These are phyloP conservation scores for Griposia aprilina DNA, from an alignment of 2,888 invertebrate genomes.

Conservation along the genomic window DNA sequence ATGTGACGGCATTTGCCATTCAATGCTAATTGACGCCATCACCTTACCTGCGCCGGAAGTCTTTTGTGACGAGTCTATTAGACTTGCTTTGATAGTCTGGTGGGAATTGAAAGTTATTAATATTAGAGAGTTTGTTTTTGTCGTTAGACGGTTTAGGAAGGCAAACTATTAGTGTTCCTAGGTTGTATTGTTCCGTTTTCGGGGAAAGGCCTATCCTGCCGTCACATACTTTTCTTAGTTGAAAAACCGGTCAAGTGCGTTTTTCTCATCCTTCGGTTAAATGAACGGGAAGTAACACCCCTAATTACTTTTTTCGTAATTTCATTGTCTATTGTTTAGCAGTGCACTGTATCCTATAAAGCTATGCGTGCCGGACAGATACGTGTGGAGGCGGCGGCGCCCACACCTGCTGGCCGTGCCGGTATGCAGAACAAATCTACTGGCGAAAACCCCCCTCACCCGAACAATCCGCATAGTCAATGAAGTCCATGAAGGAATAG, in stretches of 20 bases:
- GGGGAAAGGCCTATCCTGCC: neutral
- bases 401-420: no score
- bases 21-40: constrained; percentile 59
- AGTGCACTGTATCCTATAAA: neutral
- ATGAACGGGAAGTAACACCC: neutral
- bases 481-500: no score
- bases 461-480: no score
- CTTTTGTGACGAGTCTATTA: constrained; percentile 55
- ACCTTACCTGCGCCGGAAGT: constrained; percentile 49
- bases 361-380: no score
- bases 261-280: neutral
- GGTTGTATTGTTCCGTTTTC: constrained; percentile 3
- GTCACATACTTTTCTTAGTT: no score
- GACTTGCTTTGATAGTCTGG: constrained; percentile 31
- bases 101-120: constrained; percentile 49
- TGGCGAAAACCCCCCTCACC: no score
- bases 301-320: neutral
- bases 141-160: constrained; percentile 1
- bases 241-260: neutral
- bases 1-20: constrained; percentile 41
- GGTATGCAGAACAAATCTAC: no score
- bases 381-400: no score
- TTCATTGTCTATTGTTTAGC: neutral
- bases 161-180: constrained; percentile 2
- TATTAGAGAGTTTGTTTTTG: constrained; percentile 24